Conservation (phyloP, 2,113 vertebrate species). For the Seriola dumerili region DNA sequence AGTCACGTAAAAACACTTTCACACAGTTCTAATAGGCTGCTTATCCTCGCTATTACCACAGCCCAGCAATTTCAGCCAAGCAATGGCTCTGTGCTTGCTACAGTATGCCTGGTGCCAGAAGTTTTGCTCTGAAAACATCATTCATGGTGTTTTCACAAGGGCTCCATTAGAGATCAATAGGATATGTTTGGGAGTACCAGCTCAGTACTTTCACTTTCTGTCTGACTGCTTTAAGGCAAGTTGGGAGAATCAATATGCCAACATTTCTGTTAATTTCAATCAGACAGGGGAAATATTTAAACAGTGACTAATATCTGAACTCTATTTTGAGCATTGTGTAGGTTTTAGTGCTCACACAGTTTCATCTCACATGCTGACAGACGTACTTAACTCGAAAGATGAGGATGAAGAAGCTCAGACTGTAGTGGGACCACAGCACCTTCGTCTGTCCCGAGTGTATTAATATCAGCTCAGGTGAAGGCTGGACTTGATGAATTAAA, state of each 20-base stretch:
- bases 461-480: conserved; percentile 68
- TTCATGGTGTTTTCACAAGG: conserved; percentile 32
- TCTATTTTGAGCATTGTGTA: conserved; percentile 42
- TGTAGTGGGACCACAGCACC: conserved; percentile 22
- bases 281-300: conserved; percentile 51
- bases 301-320: conserved; percentile 44
- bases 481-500: conserved; percentile 67
- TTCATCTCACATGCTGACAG: conserved; percentile 49
- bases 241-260: conserved; percentile 53
- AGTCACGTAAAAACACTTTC: conserved; percentile 56
- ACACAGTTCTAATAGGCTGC: conserved; percentile 40
- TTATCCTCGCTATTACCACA: conserved; percentile 47
- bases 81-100: conserved; percentile 23
- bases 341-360: conserved; percentile 39
- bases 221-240: conserved; percentile 28
- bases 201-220: conserved; percentile 46
- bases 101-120: conserved; percentile 10
- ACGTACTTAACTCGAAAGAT: conserved; percentile 47
- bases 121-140: conserved; percentile 33
- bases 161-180: conserved; percentile 60
- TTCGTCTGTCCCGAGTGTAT: conserved; percentile 43
- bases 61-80: conserved; percentile 33
- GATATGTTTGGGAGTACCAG: conserved; percentile 37
- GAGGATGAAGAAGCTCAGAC: conserved; percentile 38
- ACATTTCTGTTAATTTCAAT: conserved; percentile 55